Evolutionary conservation across 2,888 invertebrate species (phyloP), one percentile per base, ranked within the genome.

Genomic region (Parnassius apollo): DNA sequence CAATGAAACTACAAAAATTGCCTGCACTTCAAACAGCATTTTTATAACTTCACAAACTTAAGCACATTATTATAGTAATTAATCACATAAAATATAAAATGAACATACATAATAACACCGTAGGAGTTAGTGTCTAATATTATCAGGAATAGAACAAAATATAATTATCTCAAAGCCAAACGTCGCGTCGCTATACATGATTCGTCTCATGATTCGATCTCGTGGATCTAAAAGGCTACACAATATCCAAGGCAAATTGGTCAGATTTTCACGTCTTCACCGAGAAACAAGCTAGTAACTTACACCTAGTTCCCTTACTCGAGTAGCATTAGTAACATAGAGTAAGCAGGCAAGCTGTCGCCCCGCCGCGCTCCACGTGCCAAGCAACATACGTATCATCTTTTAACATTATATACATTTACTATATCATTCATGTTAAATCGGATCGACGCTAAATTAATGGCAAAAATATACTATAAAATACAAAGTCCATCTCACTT

Each of bases 1-100:
- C 91, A 91, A 92, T 92, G 92, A 92, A 92, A 91, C 92, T 92
- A 92, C 92, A 91, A 91, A 91, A 91, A 82, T 86, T 88, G 91
- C 89, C 89, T 87, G 92, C 91, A 89, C 85, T 89, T 88, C 86
- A 85, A 90, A 86, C 86, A 88, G 88, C 88, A 85, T 83, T 83
- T 81, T 79, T 78, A 79, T 85, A 82, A 87, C 83, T 84, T 85
- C 85, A 90, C 90, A 82, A 89, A 92, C 88, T 86, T 82, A 91
- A 92, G 92, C 92, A 89, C 86, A 86, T 82, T 81, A 78, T 81
- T 78, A 73, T 72, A 69, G 69, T 75, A 75, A 76, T 78, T 81
- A 81, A 73, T 79, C 75, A 80, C 81, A 81, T 83, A 83, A 88
- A 88, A 84, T 81, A 86, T 83, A 82, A 88, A 86, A 86, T 79